These are phyloP conservation scores for Tonatia bakeri DNA, from an alignment of 2,113 vertebrate genomes.

Conservation along the genomic window DNA sequence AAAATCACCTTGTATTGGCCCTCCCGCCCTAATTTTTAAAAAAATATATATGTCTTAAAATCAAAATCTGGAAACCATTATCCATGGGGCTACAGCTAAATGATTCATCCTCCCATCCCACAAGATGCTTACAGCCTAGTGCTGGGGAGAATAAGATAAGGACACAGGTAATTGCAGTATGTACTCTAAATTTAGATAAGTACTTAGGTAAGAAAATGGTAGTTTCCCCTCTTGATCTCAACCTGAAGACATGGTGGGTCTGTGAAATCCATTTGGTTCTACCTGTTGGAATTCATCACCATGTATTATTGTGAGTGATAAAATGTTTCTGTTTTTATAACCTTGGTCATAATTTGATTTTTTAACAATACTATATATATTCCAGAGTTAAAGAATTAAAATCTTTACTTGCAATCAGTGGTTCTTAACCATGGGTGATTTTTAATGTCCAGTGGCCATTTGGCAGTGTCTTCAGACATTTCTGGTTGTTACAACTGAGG, in stretches of 20 bases:
- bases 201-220: not conserved
- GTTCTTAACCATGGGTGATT: not conserved
- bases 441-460: not conserved
- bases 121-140: not conserved
- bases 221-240: not conserved
- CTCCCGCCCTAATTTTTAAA: not conserved
- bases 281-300: not conserved
- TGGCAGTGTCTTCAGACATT: not conserved
- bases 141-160: not conserved
- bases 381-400: conserved; percentile 18
- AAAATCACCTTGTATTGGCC: not conserved
- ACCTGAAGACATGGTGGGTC: not conserved
- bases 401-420: not conserved
- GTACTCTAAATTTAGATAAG: not conserved
- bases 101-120: not conserved
- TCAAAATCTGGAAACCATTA: not conserved
- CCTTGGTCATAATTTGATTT: not conserved
- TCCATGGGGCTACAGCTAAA: not conserved
- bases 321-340: not conserved
- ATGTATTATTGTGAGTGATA: not conserved
- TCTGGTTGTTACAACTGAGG: not conserved
- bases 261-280: not conserved
- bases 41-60: not conserved
- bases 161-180: not conserved
- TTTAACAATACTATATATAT: not conserved